A percentile compares a stretch with the other conserved stretches of the same genome.
phyloP scores from a whole-genome alignment of 2,113 vertebrate genomes.

The Urocolius indicus region DNA sequence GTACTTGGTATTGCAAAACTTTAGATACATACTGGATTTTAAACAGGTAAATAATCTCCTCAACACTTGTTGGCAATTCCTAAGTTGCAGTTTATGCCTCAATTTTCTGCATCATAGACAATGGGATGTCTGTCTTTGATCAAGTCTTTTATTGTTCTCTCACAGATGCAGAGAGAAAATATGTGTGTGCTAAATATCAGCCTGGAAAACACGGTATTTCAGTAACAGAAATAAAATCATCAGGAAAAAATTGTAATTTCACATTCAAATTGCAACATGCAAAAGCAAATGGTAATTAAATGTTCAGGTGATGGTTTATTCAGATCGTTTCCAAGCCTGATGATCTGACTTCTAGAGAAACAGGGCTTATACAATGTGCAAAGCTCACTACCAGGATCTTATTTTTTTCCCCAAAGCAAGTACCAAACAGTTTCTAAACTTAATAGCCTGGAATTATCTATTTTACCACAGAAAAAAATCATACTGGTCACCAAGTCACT shows the following conservation, averaged over 20 bases:
- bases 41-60: not conserved
- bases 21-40: not conserved
- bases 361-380: not conserved
- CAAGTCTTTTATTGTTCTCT: accelerated
- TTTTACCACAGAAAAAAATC: not conserved
- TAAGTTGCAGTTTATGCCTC: not conserved
- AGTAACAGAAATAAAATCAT: not conserved
- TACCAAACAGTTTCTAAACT: not conserved
- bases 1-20: not conserved
- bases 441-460: not conserved
- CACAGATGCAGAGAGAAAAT: not conserved
- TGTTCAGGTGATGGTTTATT: not conserved
- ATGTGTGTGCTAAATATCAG: not conserved
- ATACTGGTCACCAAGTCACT: not conserved
- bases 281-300: not conserved
- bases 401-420: not conserved
- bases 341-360: not conserved
- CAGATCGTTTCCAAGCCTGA: not conserved
- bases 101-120: not conserved
- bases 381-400: not conserved
- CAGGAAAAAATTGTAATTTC: not conserved
- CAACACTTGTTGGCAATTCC: not conserved
- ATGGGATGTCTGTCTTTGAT: not conserved
- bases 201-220: not conserved
- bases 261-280: not conserved